Conservation (phyloP, 2,888 invertebrate species). For the Clunio marinus region DNA sequence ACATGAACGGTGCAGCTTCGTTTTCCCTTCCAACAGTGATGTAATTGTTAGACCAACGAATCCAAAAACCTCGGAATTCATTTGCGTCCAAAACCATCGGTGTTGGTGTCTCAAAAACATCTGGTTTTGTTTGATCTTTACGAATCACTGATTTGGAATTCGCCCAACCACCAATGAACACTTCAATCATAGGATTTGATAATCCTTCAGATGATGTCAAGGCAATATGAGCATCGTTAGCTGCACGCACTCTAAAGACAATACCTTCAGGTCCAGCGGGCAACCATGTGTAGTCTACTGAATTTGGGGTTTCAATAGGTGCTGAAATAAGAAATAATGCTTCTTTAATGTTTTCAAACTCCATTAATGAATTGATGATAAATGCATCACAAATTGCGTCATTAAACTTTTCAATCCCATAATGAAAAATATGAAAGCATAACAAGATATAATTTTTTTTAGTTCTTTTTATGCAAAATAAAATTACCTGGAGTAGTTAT, state of each 20-base stretch:
- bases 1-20: constrained; percentile 67
- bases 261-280: constrained; percentile 65
- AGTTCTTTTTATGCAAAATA: no score
- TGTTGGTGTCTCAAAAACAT: constrained; percentile 65
- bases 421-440: no score
- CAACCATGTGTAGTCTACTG: constrained; percentile 76
- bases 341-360: no score
- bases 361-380: no score
- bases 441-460: no score
- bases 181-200: constrained; percentile 74
- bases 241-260: constrained; percentile 72
- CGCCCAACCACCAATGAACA: constrained; percentile 85
- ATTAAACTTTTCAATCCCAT: no score
- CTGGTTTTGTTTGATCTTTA: constrained; percentile 70
- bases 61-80: constrained; percentile 80
- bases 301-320: constrained; percentile 74
- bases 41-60: constrained; percentile 64
- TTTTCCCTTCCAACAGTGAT: constrained; percentile 70
- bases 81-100: constrained; percentile 66
- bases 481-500: no score
- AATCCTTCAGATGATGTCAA: constrained; percentile 68
- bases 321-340: no score
- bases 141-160: constrained; percentile 80
- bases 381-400: no score
- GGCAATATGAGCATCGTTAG: constrained; percentile 81